Evolutionary conservation across 2,888 invertebrate genomes (phyloP), one percentile per base, ranked within the genome.

Genomic region (Schrankia costaestrigalis): DNA sequence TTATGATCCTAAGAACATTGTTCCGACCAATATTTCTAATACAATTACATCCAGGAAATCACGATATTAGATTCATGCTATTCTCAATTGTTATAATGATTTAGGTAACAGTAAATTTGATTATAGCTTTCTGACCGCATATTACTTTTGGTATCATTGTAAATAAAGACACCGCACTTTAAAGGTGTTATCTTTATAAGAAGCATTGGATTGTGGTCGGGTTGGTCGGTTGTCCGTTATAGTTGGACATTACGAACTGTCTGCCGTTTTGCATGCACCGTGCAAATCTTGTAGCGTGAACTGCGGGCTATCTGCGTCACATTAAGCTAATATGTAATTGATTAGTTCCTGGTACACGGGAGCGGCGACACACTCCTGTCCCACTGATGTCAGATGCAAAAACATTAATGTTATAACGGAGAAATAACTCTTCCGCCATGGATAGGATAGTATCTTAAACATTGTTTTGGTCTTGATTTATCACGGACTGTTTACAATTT

Each of bases 261-360:
- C 55, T 52, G 51, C 54, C 61, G 53, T 69, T 53, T 67, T 66
- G 65, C 61, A 60, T 62, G 61, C 56, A 74, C 71, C 69, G 71
- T 77, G 75, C 75, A 79, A 79, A 79, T 76, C 69, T 64, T 64
- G 62, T 57, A 61, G 59, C 62, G 70, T 57, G 65, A 67, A 67
- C 70, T 63, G 61, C 60, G 54, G 63, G 62, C 70, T 74, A 78
- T 83, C 80, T 74, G 63, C 75, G 73, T 76, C 69, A 76, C 81
- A 84, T 85, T 83, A 85, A 78, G 79, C 79, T 86, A 86, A 87
- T 86, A 85, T 76, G 78, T 79, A 85, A 82, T 85, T 84, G 83
- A 86, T 85, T 84, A 82, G 78, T 81, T 77, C 78, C 78, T 71
- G 67, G 63, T 74, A 72, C 56, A 65, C 71, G 71, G 68, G 72